These are phyloP conservation scores for Heliothis peltigera DNA, from an alignment of 2,888 invertebrate genomes.

Conservation along the genomic window DNA sequence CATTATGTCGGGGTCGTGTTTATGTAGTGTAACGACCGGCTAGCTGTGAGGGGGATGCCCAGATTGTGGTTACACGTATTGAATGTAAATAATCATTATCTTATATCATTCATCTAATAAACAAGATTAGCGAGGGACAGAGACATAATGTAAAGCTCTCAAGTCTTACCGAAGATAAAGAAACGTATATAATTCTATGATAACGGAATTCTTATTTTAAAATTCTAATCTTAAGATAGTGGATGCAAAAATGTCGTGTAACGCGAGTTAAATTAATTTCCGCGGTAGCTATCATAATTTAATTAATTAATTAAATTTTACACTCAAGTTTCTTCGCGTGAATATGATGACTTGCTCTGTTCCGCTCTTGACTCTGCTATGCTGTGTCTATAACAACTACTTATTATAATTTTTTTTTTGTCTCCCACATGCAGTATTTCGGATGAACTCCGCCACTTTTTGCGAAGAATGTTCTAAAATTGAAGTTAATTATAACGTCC, in stretches of 20 bases:
- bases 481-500: slow-evolving; percentile 46
- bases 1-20: slow-evolving; percentile 55
- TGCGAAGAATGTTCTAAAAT: slow-evolving; percentile 41
- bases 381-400: slow-evolving; percentile 45
- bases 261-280: slow-evolving; percentile 41
- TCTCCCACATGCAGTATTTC: slow-evolving; percentile 20
- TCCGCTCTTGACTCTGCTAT: slow-evolving; percentile 53
- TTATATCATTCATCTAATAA: not conserved
- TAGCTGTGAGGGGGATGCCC: slow-evolving; percentile 25
- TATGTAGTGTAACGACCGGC: slow-evolving; percentile 37
- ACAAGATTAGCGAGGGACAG: too few species aligned
- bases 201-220: not conserved
- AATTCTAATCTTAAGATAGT: slow-evolving; percentile 5
- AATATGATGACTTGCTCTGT: slow-evolving; percentile 55
- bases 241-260: slow-evolving; percentile 43
- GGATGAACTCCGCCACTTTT: slow-evolving; percentile 42
- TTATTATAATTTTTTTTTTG: slow-evolving; percentile 48
- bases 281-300: slow-evolving; percentile 49
- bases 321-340: slow-evolving; percentile 50
- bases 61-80: slow-evolving; percentile 20
- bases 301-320: slow-evolving; percentile 51
- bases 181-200: not conserved
- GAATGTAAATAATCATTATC: slow-evolving; percentile 35
- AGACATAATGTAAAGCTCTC: not conserved
- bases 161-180: not conserved